Evolutionary conservation across 2,113 vertebrate genomes (phyloP).

Genomic region (Chaetops frenatus): DNA sequence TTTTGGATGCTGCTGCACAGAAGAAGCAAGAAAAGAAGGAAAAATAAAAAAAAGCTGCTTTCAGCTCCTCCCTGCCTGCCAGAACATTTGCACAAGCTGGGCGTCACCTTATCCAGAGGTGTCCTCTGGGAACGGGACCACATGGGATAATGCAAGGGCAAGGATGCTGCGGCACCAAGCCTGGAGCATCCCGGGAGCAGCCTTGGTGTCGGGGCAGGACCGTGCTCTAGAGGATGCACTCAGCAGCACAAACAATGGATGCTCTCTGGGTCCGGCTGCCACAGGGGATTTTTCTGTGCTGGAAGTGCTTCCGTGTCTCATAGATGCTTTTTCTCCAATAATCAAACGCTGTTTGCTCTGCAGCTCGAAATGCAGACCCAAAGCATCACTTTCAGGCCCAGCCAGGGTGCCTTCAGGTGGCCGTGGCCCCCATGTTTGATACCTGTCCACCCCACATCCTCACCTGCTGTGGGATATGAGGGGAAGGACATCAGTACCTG

Average conservation of each 20-base stretch:
- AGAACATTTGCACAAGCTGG: neutral
- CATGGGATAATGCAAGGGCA: neutral
- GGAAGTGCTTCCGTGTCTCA: neutral
- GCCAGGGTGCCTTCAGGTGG: neutral
- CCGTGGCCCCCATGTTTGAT: fast-evolving
- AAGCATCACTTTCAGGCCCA: neutral
- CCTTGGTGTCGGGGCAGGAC: neutral
- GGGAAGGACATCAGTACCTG: neutral
- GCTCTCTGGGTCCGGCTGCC: neutral
- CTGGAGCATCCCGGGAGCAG: neutral
- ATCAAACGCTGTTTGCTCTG: neutral
- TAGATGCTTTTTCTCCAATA: neutral
- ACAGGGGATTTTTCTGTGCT: neutral
- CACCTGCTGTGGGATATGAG: fast-evolving
- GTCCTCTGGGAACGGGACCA: neutral
- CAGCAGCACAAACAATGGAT: neutral
- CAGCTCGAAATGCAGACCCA: neutral
- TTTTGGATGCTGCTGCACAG: neutral
- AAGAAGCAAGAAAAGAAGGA: neutral
- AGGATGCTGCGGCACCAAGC: fast-evolving
- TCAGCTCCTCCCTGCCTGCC: neutral
- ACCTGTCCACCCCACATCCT: neutral
- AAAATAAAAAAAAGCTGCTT: neutral
- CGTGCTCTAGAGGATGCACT: fast-evolving
- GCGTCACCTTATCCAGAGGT: neutral